Base-by-base conservation (phyloP, 92 coral and sea anemone species). In the Anthopleura xanthogrammica region DNA sequence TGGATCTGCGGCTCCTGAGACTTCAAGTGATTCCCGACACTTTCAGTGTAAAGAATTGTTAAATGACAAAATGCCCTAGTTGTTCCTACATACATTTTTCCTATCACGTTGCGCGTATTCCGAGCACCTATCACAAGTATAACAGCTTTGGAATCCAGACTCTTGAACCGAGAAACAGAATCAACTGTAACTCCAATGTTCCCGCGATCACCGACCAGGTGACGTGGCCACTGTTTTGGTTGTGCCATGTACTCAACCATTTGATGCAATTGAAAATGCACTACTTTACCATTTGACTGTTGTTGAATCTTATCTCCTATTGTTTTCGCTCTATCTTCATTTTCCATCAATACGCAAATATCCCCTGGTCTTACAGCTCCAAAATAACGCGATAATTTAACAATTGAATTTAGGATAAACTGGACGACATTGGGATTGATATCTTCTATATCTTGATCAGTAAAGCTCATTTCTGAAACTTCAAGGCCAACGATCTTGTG, bases 61-160 rank as follows among this genome's bases (percentile, higher is more conserved):
- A 82, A 40, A 17, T 82, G 73, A 68, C 85, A 82, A 36, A 16
- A 52, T 16, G 77, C 73, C 29, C 85, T 72, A 29, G 85, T 71
- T 41, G 57, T 73, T 10, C 79, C 85, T 12, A 73, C 79, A 46
- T 82, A 82, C 11, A 74, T 39, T 6, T 71, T 74, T 73, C 73
- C 85, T 16, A 50, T 36, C 16, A 16, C 42, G 17, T 73, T 14
- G 41, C 3, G 4, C 39, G 11, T n/a, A 0, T 19, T 74, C 9
- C 48, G 36, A 42, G 16, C 62, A 50, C 52, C 36, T 17, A 82
- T 60, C 40, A 82, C 2, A 16, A 82, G 70, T 8, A 82, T 82
- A 7, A 82, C 80, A 55, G 78, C 85, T 13, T 82, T 82, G 12
- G 85, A 72, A n/a, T 74, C 85, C 54, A 73, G 55, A 55, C 85